phyloP scores from a whole-genome alignment of 2,797 vertebrate species.

The Harpagifer antarcticus region DNA sequence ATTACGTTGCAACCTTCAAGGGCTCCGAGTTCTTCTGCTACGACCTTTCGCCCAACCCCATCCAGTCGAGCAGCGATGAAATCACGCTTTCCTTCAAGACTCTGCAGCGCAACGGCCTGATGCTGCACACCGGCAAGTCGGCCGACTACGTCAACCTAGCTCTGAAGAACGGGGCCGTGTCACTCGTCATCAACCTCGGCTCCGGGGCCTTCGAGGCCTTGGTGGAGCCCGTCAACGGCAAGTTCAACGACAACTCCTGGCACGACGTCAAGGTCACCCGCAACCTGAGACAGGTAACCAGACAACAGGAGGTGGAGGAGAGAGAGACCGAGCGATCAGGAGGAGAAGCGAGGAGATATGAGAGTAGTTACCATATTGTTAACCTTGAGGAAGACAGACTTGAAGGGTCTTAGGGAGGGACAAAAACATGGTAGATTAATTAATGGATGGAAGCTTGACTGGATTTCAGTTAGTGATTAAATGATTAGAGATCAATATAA shows the following conservation, averaged over 20 bases:
- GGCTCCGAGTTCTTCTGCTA: slow-evolving; percentile 99
- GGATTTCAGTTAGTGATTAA: slow-evolving; percentile 20
- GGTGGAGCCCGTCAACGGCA: slow-evolving; percentile 99
- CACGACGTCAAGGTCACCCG: slow-evolving; percentile 99
- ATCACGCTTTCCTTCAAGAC: slow-evolving; percentile 99
- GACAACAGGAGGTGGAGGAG: slow-evolving; percentile 81
- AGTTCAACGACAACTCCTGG: slow-evolving; percentile 99
- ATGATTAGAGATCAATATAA: neutral
- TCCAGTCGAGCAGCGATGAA: slow-evolving; percentile 99
- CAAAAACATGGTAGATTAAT: neutral
- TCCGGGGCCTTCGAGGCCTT: slow-evolving; percentile 99
- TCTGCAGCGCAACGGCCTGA: slow-evolving; percentile 98
- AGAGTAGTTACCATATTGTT: slow-evolving; percentile 12
- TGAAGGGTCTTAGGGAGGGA: neutral
- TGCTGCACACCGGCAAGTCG: slow-evolving; percentile 99
- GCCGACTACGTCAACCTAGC: slow-evolving; percentile 99
- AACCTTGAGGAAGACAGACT: slow-evolving; percentile 4
- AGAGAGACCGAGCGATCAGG: slow-evolving; percentile 16
- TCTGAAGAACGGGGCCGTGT: slow-evolving; percentile 98
- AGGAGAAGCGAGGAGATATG: slow-evolving; percentile 20
- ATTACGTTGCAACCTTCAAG: slow-evolving; percentile 98
- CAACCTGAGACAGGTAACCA: slow-evolving; percentile 99
- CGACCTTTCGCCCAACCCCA: slow-evolving; percentile 97
- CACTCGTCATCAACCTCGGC: slow-evolving; percentile 99
- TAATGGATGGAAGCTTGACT: slow-evolving; percentile 26